Base-by-base conservation (phyloP, 2,113 vertebrate genomes). In the Plectropomus leopardus region DNA sequence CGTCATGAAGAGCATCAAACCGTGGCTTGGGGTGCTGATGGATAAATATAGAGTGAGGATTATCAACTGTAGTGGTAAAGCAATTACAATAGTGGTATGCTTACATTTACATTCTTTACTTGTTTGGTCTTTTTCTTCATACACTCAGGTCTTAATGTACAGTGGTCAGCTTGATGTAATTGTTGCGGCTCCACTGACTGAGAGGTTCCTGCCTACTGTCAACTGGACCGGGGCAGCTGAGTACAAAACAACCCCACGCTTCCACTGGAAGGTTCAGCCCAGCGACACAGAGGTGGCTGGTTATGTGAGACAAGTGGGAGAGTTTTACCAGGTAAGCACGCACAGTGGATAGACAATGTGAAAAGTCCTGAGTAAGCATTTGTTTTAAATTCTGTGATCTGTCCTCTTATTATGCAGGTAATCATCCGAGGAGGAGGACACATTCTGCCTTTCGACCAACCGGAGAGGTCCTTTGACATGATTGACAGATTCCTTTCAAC, bases 161-260 rank as follows among this genome's bases (percentile, higher is more conserved):
- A 98, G 86, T 0, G 97, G 97, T n/a, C 96, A 97, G 78, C 94
- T 97, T 85, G 97, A 97, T 58, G 91, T 97, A 3, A 95, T 97
- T 0, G 96, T 97, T 36, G 96, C 96, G 17, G 96, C 96, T 0
- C 86, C 96, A 8, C 84, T 97, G 76, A 97, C 96, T 0, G 96
- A 97, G 79, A 90, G 87, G 40, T 96, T 96, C 90, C 86, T 98
- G 79, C 92, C 92, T 16, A 90, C 95, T 0, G 95, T 97, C 30
- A 89, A 94, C 50, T 97, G 96, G 96, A 94, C 92, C 9, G 94
- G 93, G 21, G 93, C 89, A 0, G 82, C 86, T 0, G 93, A 95
- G 17, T 97, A 95, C 80, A 94, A 72, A 83, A 90, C 54, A 1
- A 88, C 90, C 0, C 57, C 90, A 2, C 95, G 93, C 30, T 92